Evolutionary conservation across 1,140 invertebrate genomes (phyloP).

Genomic region (Zaprionus taronus): DNA sequence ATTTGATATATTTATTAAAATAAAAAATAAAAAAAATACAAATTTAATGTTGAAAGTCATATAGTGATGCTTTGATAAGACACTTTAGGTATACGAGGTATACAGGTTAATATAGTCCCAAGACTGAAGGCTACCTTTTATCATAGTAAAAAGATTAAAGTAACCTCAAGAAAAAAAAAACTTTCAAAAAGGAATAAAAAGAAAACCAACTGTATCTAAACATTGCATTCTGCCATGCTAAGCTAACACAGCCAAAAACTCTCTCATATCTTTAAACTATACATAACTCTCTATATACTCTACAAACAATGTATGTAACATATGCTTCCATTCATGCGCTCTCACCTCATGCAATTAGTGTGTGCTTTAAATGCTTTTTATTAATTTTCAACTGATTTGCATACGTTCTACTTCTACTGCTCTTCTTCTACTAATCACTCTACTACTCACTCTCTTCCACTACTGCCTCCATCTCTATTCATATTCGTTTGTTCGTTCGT

Average conservation of each 20-base stretch:
- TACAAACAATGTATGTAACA: not conserved
- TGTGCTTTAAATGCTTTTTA: slow-evolving; percentile 21
- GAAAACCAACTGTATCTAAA: not conserved
- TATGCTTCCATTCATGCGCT: slow-evolving; percentile 7
- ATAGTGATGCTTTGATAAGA: not conserved
- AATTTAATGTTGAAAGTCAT: not conserved
- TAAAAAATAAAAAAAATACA: not conserved
- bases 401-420: slow-evolving; percentile 28
- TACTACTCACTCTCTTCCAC: not conserved
- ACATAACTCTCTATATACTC: not conserved
- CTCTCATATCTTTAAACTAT: slow-evolving; percentile 11
- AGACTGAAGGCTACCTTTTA: no score
- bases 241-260: not conserved
- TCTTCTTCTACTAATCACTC: not conserved
- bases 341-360: slow-evolving; percentile 11
- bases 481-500: not conserved
- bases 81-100: not conserved
- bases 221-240: not conserved
- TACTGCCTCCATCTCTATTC: not conserved
- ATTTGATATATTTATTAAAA: not conserved
- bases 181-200: not conserved
- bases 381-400: slow-evolving; percentile 41
- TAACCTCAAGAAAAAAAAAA: not conserved
- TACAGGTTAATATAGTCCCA: not conserved
- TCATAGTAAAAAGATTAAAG: not conserved